Percentiles rank a stretch among this genome's conserved stretches.
Conservation (phyloP, 2,797 vertebrate genomes). For the Monodelphis domestica region DNA sequence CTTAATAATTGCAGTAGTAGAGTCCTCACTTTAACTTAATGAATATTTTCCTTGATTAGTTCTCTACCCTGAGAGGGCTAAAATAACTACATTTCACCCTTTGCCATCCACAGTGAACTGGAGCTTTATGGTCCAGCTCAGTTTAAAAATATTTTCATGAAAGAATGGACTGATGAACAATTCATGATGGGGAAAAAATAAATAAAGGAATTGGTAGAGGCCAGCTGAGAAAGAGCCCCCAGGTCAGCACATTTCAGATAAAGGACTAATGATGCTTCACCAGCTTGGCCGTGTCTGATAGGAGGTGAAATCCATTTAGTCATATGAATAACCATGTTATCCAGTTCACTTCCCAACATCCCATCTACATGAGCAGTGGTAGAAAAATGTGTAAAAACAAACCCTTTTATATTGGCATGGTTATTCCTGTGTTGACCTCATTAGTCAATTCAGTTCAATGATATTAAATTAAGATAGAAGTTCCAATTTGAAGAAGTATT, state of each 20-base stretch:
- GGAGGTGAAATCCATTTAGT: neutral
- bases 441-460: slow-evolving; percentile 38
- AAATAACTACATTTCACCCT: neutral
- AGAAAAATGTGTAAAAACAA: slow-evolving; percentile 33
- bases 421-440: slow-evolving; percentile 39
- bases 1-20: slow-evolving; percentile 14
- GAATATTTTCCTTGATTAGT: slow-evolving; percentile 39
- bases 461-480: slow-evolving; percentile 40
- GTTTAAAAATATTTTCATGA: slow-evolving; percentile 35
- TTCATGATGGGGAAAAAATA: neutral
- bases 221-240: neutral
- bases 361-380: slow-evolving; percentile 26
- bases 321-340: slow-evolving; percentile 42
- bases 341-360: slow-evolving; percentile 48
- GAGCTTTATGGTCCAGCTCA: neutral
- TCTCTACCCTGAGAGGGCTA: slow-evolving; percentile 24
- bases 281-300: neutral
- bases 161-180: neutral
- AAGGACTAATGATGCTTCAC: slow-evolving; percentile 28
- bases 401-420: slow-evolving; percentile 7
- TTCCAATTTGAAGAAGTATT: neutral
- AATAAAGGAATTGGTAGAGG: slow-evolving; percentile 18
- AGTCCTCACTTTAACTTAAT: slow-evolving; percentile 26
- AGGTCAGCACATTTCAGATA: neutral
- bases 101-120: neutral